These are phyloP conservation scores for Stenichneumon culpator DNA, from an alignment of 2,888 invertebrate species.

Conservation along the genomic window DNA sequence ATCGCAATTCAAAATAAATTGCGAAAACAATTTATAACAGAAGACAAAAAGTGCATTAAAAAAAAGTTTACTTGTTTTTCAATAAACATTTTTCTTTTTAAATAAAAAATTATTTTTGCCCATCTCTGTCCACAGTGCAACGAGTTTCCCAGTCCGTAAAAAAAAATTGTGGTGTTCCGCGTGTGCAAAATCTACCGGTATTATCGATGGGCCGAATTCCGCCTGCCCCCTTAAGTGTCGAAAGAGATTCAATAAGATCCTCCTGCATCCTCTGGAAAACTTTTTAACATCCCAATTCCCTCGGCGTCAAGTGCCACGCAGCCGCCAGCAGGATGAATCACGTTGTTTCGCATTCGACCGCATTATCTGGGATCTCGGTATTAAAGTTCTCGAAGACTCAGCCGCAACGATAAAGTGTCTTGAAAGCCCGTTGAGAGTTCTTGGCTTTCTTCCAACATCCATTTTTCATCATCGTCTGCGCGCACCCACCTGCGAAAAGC, in stretches of 20 bases:
- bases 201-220: not conserved
- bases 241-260: not conserved
- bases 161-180: not conserved
- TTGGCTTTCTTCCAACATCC: conserved; percentile 55
- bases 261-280: conserved; percentile 6
- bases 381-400: not conserved
- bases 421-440: conserved; percentile 8
- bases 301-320: not conserved
- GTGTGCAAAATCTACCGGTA: not conserved
- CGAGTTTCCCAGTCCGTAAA: conserved; percentile 1
- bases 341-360: conserved; percentile 1
- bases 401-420: not conserved
- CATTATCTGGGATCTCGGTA: conserved; percentile 22
- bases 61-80: not conserved
- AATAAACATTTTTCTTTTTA: not conserved
- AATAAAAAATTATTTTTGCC: not conserved
- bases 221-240: not conserved
- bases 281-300: conserved; percentile 10
- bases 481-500: conserved; percentile 1
- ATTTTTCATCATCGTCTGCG: conserved; percentile 12
- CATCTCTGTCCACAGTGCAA: conserved; percentile 6
- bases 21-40: not conserved
- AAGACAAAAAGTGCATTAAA: not conserved
- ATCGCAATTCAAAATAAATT: not conserved
- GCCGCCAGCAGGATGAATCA: conserved; percentile 35